Conservation (phyloP, 1,140 invertebrate genomes). For the Solenopsis invicta region DNA sequence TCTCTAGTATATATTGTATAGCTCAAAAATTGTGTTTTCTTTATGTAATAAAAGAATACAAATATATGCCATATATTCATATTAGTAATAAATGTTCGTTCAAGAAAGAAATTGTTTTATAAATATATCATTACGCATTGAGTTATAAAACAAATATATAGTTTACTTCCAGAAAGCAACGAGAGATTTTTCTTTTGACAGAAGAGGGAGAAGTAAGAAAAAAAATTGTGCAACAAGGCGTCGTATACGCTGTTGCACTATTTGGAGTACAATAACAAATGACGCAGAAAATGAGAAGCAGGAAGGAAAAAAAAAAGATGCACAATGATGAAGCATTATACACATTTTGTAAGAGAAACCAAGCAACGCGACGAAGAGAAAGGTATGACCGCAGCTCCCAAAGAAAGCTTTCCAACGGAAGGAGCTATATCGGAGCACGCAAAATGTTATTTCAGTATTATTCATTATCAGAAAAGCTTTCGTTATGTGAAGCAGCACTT, state of each 20-base stretch:
- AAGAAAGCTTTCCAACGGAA: neutral
- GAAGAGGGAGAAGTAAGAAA: neutral
- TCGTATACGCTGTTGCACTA: neutral
- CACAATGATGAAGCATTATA: slow-evolving; percentile 20
- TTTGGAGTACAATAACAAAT: slow-evolving; percentile 34
- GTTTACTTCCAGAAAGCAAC: neutral
- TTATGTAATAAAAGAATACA: neutral
- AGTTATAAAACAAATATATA: slow-evolving; percentile 2
- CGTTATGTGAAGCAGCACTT: neutral
- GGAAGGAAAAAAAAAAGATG: slow-evolving; percentile 4
- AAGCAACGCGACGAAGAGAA: slow-evolving; percentile 1
- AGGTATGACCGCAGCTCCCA: neutral
- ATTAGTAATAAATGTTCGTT: neutral
- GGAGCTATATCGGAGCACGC: neutral
- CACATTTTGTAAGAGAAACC: slow-evolving; percentile 39
- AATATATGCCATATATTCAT: neutral
- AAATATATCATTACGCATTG: neutral
- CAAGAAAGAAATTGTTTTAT: too few species aligned
- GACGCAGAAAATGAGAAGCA: slow-evolving; percentile 57
- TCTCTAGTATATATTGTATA: neutral
- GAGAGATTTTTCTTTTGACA: slow-evolving; percentile 24
- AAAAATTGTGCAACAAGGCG: slow-evolving; percentile 30
- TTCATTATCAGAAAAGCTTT: neutral
- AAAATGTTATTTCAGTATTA: neutral
- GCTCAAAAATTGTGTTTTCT: neutral